Percentiles rank a stretch among this genome's conserved stretches.
phyloP scores from a whole-genome alignment of 2,888 invertebrate genomes.

The Chaitophorus viminalis region DNA sequence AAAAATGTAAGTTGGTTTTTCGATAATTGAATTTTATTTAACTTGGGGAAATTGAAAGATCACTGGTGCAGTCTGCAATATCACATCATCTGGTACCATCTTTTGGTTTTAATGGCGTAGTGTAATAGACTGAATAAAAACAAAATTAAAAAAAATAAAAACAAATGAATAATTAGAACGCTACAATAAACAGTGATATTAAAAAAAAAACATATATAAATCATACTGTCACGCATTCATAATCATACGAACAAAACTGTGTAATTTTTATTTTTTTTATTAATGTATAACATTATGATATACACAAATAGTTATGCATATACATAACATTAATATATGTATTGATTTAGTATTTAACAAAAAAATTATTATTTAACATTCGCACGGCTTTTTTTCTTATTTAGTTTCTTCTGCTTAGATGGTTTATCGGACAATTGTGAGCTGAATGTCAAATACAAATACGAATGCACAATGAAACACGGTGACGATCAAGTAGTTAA shows the following conservation, averaged over 20 bases:
- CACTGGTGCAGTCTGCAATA: constrained; percentile 49
- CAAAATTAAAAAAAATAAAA: constrained; percentile 23
- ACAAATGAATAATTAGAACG: constrained; percentile 29
- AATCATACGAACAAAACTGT: constrained; percentile 55
- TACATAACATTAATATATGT: constrained; percentile 21
- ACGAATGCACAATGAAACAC: constrained; percentile 61
- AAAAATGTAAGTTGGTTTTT: not conserved
- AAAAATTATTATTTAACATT: constrained; percentile 43
- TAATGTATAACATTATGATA: constrained; percentile 10
- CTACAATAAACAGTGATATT: constrained; percentile 19
- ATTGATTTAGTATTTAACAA: constrained; percentile 31
- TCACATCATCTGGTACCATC: constrained; percentile 50
- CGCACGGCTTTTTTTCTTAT: constrained; percentile 52
- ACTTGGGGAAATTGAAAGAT: constrained; percentile 32
- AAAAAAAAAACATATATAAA: constrained; percentile 41
- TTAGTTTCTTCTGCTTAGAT: constrained; percentile 42
- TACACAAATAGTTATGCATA: not conserved
- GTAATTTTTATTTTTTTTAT: constrained; percentile 19
- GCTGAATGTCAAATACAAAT: constrained; percentile 56
- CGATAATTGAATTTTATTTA: not conserved
- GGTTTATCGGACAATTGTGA: constrained; percentile 44
- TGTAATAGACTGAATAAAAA: constrained; percentile 47
- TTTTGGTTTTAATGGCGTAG: constrained; percentile 33
- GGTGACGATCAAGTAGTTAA: constrained; percentile 57
- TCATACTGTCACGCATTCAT: constrained; percentile 47